Evolutionary conservation across 2,888 invertebrate genomes (phyloP).

Genomic region (Sinotaia quadrata): DNA sequence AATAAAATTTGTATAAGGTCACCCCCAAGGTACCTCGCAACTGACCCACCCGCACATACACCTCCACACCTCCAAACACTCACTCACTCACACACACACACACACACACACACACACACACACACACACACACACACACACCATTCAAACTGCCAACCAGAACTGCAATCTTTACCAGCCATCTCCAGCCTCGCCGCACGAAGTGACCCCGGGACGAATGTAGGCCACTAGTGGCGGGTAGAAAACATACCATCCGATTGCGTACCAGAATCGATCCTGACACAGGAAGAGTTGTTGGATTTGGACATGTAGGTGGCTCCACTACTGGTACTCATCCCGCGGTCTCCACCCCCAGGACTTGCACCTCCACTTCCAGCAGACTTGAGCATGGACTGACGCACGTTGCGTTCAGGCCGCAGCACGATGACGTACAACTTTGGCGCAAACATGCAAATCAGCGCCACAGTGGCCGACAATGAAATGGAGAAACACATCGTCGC

Average conservation of each 20-base stretch:
- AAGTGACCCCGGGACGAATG: no score
- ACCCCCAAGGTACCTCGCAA: background rate
- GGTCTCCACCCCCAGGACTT: slow-evolving; percentile 18
- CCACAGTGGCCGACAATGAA: slow-evolving; percentile 93
- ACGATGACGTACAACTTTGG: slow-evolving; percentile 94
- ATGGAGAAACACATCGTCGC: slow-evolving; percentile 97
- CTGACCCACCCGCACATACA: slow-evolving; percentile 20
- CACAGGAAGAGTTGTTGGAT: slow-evolving; percentile 51
- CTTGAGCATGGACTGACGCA: slow-evolving; percentile 79
- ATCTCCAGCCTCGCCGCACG: no score
- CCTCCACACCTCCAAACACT: slow-evolving; percentile 20
- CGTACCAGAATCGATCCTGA: slow-evolving; percentile 69
- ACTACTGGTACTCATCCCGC: slow-evolving; percentile 20
- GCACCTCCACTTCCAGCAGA: slow-evolving; percentile 35
- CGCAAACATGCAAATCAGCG: slow-evolving; percentile 92
- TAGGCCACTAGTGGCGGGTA: no score
- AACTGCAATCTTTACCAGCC: no score
- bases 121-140: slow-evolving; percentile 13
- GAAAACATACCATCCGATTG: no score
- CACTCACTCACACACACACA: slow-evolving; percentile 18
- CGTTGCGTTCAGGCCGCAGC: slow-evolving; percentile 89
- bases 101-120: slow-evolving; percentile 11
- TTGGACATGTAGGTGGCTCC: slow-evolving; percentile 29
- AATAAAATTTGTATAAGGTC: no score
- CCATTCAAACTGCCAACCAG: no score